These are phyloP conservation scores for Thera obeliscata DNA, from an alignment of 2,888 invertebrate genomes.

Conservation along the genomic window DNA sequence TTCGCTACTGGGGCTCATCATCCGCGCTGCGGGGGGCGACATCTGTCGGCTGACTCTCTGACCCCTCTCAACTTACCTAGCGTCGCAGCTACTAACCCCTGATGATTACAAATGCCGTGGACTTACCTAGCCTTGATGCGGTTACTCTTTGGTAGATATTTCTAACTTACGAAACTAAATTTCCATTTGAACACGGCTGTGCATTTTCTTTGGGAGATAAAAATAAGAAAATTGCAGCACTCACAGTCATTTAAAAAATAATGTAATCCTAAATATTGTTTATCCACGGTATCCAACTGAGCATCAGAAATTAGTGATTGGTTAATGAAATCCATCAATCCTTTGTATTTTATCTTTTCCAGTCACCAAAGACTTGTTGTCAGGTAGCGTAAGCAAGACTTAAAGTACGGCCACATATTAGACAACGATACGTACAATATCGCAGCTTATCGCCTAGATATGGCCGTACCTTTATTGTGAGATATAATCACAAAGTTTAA, in stretches of 20 bases:
- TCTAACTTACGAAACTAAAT: neutral
- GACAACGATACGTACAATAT: too few species aligned
- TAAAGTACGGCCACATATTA: too few species aligned
- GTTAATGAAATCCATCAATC: too few species aligned
- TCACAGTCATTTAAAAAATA: too few species aligned
- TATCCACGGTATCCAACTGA: neutral
- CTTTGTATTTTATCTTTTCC: too few species aligned
- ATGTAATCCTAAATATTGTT: too few species aligned
- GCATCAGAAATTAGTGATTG: neutral
- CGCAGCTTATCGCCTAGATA: too few species aligned
- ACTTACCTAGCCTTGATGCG: conserved; percentile 7
- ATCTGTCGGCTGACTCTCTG: conserved; percentile 65
- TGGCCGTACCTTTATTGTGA: too few species aligned
- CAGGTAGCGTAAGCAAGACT: too few species aligned
- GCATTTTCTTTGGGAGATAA: neutral
- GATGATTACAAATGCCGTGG: neutral
- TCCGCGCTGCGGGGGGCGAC: conserved; percentile 75
- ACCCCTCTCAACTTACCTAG: conserved; percentile 46
- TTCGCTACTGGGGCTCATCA: conserved; percentile 67
- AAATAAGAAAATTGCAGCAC: neutral
- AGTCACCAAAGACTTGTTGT: too few species aligned
- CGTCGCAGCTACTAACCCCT: conserved; percentile 23
- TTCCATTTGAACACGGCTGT: neutral
- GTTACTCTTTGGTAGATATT: conserved; percentile 12
- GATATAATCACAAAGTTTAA: neutral